Percentiles rank a stretch among this genome's conserved stretches.
phyloP scores from a whole-genome alignment of 2,797 vertebrate species.

The Enteromius fasciolatus region DNA sequence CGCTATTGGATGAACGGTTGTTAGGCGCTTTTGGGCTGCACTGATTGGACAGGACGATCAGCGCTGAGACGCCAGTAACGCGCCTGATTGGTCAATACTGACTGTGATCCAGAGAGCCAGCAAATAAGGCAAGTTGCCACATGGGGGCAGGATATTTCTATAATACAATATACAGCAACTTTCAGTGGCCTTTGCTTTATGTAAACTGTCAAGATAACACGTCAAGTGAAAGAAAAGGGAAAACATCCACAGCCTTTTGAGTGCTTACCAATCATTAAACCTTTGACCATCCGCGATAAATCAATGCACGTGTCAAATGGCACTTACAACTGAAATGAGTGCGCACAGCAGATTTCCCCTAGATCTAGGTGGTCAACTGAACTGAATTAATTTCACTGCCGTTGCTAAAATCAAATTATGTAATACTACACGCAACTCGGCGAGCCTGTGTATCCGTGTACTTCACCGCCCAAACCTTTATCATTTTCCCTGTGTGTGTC shows the following conservation, averaged over 20 bases:
- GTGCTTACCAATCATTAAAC: background rate
- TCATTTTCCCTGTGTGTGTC: background rate
- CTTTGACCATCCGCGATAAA: background rate
- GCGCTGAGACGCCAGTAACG: slow-evolving; percentile 9
- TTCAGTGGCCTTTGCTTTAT: background rate
- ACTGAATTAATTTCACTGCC: background rate
- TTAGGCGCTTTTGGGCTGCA: background rate
- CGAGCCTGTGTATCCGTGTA: background rate
- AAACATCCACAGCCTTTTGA: background rate
- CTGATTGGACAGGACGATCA: slow-evolving; percentile 41
- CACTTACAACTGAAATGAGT: slow-evolving; percentile 19
- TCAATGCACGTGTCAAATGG: background rate
- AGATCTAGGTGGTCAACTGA: background rate
- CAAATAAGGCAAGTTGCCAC: background rate
- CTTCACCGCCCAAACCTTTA: slow-evolving; percentile 48
- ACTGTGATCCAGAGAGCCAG: background rate
- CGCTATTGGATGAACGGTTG: slow-evolving; percentile 67
- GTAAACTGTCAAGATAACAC: background rate
- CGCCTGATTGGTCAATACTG: slow-evolving; percentile 60
- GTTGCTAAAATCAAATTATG: background rate
- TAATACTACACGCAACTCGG: background rate
- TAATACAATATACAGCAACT: background rate
- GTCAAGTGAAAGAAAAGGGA: background rate
- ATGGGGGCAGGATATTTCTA: background rate
- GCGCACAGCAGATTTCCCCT: background rate